phyloP scores from a whole-genome alignment of 2,888 invertebrate genomes.

The Bedellia somnulentella region DNA sequence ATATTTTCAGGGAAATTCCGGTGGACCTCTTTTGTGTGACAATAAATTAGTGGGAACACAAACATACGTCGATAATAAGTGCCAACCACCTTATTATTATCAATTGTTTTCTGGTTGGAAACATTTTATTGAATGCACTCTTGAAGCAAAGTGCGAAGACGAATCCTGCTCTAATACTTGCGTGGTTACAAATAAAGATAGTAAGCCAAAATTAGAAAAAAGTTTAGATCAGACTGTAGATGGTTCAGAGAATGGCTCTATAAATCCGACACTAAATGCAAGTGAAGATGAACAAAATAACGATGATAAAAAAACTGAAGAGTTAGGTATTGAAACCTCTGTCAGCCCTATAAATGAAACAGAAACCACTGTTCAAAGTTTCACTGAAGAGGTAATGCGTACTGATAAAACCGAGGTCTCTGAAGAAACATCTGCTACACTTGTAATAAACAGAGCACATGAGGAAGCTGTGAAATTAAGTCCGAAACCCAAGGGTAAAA shows the following conservation, averaged over 20 bases:
- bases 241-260: too few relatives aligned
- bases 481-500: too few relatives aligned
- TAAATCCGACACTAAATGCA: not conserved
- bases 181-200: slow-evolving; percentile 27
- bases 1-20: slow-evolving; percentile 31
- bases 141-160: slow-evolving; percentile 25
- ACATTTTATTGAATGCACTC: slow-evolving; percentile 29
- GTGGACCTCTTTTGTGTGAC: slow-evolving; percentile 42
- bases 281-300: not conserved
- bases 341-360: too few relatives aligned
- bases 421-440: too few relatives aligned
- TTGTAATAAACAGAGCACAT: too few relatives aligned
- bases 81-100: slow-evolving; percentile 36
- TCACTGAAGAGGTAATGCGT: too few relatives aligned
- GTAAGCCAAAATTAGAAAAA: too few relatives aligned
- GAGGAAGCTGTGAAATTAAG: too few relatives aligned
- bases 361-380: too few relatives aligned
- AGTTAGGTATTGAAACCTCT: not conserved
- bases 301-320: not conserved
- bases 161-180: slow-evolving; percentile 26
- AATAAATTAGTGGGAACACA: slow-evolving; percentile 31
- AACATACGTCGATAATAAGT: slow-evolving; percentile 34
- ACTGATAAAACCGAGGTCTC: too few relatives aligned
- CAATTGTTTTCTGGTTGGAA: slow-evolving; percentile 32
- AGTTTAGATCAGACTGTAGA: too few relatives aligned